phyloP scores from a whole-genome alignment of 2,113 vertebrate genomes.

The Melanocharis versteri region DNA sequence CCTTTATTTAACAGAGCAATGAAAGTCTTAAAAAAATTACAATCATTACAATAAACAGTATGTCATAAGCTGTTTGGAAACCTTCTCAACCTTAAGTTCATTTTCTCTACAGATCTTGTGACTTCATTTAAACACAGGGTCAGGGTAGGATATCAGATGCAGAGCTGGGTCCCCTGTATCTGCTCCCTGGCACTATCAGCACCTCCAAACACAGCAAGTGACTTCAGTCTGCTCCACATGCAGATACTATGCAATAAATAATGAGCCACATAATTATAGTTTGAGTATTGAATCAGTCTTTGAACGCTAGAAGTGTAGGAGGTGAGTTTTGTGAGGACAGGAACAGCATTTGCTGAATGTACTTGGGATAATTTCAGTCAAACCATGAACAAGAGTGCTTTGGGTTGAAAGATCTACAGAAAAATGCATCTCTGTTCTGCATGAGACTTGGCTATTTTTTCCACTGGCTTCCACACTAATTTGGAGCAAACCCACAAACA shows the following conservation, averaged over 20 bases:
- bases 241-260: not conserved
- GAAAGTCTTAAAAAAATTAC: not conserved
- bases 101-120: not conserved
- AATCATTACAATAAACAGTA: not conserved
- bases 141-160: not conserved
- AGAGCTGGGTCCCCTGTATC: not conserved
- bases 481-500: not conserved
- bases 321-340: not conserved
- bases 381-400: not conserved
- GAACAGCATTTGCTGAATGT: not conserved
- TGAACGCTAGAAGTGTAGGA: not conserved
- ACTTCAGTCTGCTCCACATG: not conserved
- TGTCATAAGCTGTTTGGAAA: not conserved
- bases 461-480: not conserved
- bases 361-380: not conserved
- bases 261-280: not conserved
- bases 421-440: not conserved
- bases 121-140: not conserved
- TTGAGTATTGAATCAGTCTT: not conserved
- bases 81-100: not conserved
- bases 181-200: not conserved
- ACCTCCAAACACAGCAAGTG: not conserved
- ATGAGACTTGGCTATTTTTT: not conserved
- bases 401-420: not conserved
- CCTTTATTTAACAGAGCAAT: not conserved